phyloP scores from a whole-genome alignment of 2,113 vertebrate genomes.

The Hippocampus barbouri region DNA sequence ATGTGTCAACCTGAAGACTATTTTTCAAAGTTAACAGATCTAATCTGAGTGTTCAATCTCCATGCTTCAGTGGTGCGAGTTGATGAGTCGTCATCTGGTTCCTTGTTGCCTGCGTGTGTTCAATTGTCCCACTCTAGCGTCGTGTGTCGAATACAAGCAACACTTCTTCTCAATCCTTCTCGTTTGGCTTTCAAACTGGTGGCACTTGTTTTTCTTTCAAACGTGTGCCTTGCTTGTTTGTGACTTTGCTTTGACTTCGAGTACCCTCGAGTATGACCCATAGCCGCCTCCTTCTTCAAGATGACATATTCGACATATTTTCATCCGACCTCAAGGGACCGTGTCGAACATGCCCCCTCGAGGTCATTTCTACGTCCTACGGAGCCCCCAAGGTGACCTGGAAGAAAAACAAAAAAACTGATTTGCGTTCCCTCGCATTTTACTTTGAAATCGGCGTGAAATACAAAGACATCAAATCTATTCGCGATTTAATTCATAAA shows the following conservation, averaged over 20 bases:
- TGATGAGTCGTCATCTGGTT: constrained; percentile 60
- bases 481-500: too few relatives aligned
- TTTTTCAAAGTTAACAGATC: constrained; percentile 64
- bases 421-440: too few relatives aligned
- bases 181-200: constrained; percentile 5
- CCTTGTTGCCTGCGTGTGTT: constrained; percentile 48
- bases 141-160: constrained; percentile 53
- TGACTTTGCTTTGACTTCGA: constrained; percentile 65
- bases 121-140: constrained; percentile 52
- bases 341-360: too few relatives aligned
- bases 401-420: too few relatives aligned
- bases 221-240: constrained; percentile 86
- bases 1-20: constrained; percentile 65
- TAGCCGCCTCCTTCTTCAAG: constrained; percentile 8
- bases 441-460: too few relatives aligned
- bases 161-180: constrained; percentile 57
- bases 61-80: constrained; percentile 61
- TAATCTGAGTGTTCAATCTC: constrained; percentile 60
- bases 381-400: too few relatives aligned
- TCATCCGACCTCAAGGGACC: neutral
- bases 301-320: neutral
- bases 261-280: constrained; percentile 50
- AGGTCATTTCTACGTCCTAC: too few relatives aligned
- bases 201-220: constrained; percentile 63
- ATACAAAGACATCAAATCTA: too few relatives aligned